Base-by-base conservation (phyloP, 2,888 invertebrate genomes). In the Oeneis ivallda region DNA sequence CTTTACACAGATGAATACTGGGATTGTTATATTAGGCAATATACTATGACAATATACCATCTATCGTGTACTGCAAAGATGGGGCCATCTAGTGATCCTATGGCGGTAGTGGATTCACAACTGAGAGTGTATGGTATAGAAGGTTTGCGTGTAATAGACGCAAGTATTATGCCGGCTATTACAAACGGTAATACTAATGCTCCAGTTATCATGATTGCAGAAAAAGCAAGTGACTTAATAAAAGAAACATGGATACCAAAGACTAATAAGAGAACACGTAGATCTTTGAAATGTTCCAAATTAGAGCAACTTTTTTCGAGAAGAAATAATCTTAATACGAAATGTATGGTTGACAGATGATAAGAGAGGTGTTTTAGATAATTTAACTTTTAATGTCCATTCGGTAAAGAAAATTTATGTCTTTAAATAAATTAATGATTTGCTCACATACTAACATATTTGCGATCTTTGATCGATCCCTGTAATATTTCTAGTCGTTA, bases 131-230 rank as follows among this genome's bases (percentile, higher is more conserved):
- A 96, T 75, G 97, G 97, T 0, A 87, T 97, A 0, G 89, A 94
- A 65, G 96, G 96, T 0, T 85, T 98, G 32, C 90, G 98, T 60
- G 96, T 97, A 0, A 95, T 97, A 66, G 97, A 97, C 77, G 97
- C 97, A 0, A 96, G 96, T 70, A 95, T 97, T 70, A 97, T 97
- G 97, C 97, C 97, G 0, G 92, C 95, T 1, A 95, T 97, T 45
- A 96, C 96, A 0, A 97, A 95, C 79, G 97, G 97, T 0, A 97
- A 97, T 76, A 96, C 96, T 19, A 97, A 97, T 76, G 97, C 97
- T 0, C 97, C 97, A 0, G 95, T 95, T 0, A 95, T 97, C 39
- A 97, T 97, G 97, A 96, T 97, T 26, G 97, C 93, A 0, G 97
- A 97, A 79, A 97, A 97, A 78, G 97, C 95, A 0, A 94, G 97